Percentiles rank a stretch among this genome's conserved stretches.
These are phyloP conservation scores for Sogatella furcifera DNA, from an alignment of 1,140 invertebrate genomes.

Conservation along the genomic window DNA sequence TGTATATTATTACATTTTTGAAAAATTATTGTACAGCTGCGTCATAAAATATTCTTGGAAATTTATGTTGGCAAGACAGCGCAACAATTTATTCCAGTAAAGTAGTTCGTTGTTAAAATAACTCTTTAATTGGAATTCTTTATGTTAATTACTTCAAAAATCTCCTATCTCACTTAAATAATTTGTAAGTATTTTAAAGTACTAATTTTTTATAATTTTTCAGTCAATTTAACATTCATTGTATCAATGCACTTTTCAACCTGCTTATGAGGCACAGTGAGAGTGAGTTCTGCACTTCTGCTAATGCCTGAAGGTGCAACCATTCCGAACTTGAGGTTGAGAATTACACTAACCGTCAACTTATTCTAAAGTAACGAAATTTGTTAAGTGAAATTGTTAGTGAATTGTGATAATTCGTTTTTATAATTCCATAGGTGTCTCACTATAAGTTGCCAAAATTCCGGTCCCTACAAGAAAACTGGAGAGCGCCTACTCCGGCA, in stretches of 20 bases:
- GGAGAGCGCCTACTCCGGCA: constrained; percentile 41
- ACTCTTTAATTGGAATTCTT: no score
- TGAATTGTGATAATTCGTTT: neutral
- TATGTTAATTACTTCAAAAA: no score
- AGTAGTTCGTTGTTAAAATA: no score
- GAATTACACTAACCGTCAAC: neutral
- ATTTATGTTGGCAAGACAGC: no score
- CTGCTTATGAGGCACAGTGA: neutral
- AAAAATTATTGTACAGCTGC: no score
- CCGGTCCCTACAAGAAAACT: constrained; percentile 44
- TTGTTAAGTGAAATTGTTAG: neutral
- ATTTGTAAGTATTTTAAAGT: no score
- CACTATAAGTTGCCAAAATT: constrained; percentile 35
- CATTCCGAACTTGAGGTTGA: neutral
- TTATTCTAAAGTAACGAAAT: neutral
- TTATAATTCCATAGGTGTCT: neutral
- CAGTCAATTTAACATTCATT: no score
- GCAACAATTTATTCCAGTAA: no score
- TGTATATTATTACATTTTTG: no score
- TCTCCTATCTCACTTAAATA: no score
- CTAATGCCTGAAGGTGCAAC: neutral
- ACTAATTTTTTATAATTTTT: no score
- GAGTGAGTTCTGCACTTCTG: neutral
- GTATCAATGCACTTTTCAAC: neutral
- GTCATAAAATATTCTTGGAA: no score